Base-by-base conservation (phyloP, 2,888 invertebrate species). In the Plusia festucae region DNA sequence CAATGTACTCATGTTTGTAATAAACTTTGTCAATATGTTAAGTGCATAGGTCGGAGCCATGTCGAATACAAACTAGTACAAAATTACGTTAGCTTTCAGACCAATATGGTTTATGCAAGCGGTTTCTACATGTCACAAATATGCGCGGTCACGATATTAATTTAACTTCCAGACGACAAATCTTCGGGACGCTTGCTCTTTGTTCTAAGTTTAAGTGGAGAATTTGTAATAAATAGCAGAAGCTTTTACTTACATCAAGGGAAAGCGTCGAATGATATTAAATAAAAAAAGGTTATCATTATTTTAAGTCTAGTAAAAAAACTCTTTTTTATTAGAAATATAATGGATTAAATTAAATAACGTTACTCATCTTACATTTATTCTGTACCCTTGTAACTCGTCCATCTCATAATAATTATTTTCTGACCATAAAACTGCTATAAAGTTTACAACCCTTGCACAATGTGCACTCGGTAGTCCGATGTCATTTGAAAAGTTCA, bases 1-100 rank as follows among this genome's bases (percentile, higher is more conserved):
- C 56, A 75, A 66, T 65, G 51, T 73, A 49, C 60, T 68, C 68
- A 61, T 67, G 61, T 66, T 60, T 71, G 76, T 73, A 63, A 70
- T 79, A 54, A 79, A 79, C 73, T 79, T 73, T 71, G 70, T 73
- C 77, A 73, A 79, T 73, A 79, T 67, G 65, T 81, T 68, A 69
- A 73, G 70, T 73, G 79, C 70, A 73, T 71, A 58, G 52, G 53
- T 67, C 24, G 68, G 16, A 56, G 46, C 49, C 13, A 65, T 49
- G 56, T 59, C 13, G 73, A 67, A 73, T 70, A 76, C 64, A 59
- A 71, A 76, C 65, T 66, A 65, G 53, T 54, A 59, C 68, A 69
- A 69, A 79, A 79, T 76, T 60, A 55, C 27, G 46, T 79, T 76
- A 76, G 52, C 65, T 81, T 32, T 18, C 44, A 65, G 30, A 70